phyloP scores from a whole-genome alignment of 1,140 invertebrate species.

The Hermatobates lingyangjiaoensis region DNA sequence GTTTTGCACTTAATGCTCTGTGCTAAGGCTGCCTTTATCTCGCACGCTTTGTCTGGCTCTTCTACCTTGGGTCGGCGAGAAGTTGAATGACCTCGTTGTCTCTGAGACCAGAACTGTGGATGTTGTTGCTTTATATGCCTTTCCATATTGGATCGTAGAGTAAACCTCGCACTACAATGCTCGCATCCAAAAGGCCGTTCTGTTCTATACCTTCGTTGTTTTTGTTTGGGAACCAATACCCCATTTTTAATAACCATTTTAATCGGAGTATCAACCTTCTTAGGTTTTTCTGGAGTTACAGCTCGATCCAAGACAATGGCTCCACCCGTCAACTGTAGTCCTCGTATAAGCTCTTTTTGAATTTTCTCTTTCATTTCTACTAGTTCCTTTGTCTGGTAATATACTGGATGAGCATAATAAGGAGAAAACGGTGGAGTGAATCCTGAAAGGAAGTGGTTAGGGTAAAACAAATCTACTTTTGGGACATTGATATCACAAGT shows the following conservation, averaged over 20 bases:
- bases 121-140: conserved; percentile 85
- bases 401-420: neutral
- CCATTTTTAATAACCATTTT: conserved; percentile 82
- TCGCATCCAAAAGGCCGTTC: conserved; percentile 76
- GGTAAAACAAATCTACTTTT: neutral
- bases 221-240: conserved; percentile 72
- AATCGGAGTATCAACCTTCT: conserved; percentile 23
- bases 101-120: conserved; percentile 65
- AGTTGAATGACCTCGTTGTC: conserved; percentile 26
- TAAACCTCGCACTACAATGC: conserved; percentile 73
- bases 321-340: conserved; percentile 40
- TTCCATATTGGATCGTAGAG: conserved; percentile 71
- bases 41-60: neutral
- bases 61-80: neutral
- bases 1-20: neutral
- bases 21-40: neutral
- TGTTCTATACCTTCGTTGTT: conserved; percentile 74
- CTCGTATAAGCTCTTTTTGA: conserved; percentile 41
- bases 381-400: neutral
- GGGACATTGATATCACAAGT: conserved; percentile 4
- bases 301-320: conserved; percentile 34
- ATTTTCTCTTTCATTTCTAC: conserved; percentile 22
- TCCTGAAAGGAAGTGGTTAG: neutral
- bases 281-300: conserved; percentile 14
- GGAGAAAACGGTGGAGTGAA: conserved; percentile 13